Conservation (phyloP, 2,888 invertebrate species). For the Morinoia aosen region DNA sequence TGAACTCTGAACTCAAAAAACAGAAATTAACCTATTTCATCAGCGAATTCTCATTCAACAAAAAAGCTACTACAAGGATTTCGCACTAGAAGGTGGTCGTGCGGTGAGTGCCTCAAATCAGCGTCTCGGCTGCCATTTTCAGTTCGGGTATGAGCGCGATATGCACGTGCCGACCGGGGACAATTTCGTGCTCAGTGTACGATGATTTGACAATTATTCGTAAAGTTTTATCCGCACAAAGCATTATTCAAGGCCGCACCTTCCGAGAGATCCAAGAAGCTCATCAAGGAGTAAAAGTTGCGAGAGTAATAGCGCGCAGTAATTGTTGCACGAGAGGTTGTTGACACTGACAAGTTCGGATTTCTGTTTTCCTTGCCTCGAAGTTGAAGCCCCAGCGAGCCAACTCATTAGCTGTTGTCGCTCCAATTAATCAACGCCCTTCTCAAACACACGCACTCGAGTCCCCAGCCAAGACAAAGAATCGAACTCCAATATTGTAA, state of each 20-base stretch:
- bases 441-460: background rate
- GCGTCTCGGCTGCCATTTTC: background rate
- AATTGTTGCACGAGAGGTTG: background rate
- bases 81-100: background rate
- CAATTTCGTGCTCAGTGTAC: background rate
- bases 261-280: background rate
- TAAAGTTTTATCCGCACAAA: background rate
- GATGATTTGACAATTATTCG: background rate
- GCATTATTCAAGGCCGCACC: background rate
- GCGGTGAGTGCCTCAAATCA: background rate
- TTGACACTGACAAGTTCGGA: background rate
- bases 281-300: background rate
- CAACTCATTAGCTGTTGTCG: slow-evolving; percentile 35
- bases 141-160: background rate
- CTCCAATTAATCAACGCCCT: background rate
- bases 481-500: slow-evolving; percentile 21
- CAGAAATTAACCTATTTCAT: background rate
- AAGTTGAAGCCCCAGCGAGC: background rate
- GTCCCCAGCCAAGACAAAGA: background rate
- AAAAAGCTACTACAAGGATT: background rate
- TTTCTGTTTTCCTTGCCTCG: background rate
- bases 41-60: background rate
- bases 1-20: background rate
- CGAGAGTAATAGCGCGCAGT: background rate
- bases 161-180: background rate